Evolutionary conservation across 2,888 invertebrate genomes (phyloP), one percentile per base, ranked within the genome.

Genomic region (Sipha maydis): DNA sequence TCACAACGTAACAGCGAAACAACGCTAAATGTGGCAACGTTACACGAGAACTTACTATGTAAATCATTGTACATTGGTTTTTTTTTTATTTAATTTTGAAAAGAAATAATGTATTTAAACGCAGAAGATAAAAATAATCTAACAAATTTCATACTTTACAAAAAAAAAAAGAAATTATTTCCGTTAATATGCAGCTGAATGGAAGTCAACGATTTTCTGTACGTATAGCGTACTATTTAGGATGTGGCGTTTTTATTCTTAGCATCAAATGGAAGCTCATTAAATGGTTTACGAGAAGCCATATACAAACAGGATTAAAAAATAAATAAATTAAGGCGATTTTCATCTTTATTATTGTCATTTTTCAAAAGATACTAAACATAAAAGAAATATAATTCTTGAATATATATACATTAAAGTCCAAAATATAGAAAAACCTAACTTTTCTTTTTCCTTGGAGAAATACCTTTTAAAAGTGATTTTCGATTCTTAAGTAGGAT

Each of bases 311-410:
- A 69, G 41, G 69, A 82, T 80, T 80, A 82, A 82, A 69, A 34
- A 69, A 69, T 19, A 69, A 34, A 69, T 48, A n/a, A 56, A 25
- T 5, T 80, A 80, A 82, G 69, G 69, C 21, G 41, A 48, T 82
- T 82, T 82, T 34, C 54, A 54, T 83, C 54, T 71, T 54, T 11
- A 25, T 71, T 83, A 73, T 73, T 73, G 71, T 83, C 54, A 71
- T 34, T 21, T 31, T 14, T 73, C 31, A 14, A 83, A 73, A 56
- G 83, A 19, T 2, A 54, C 2, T 11, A 71, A 48, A 83, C 48
- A 83, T 54, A 73, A 83, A 83, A 83, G 83, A 83, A 73, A 73
- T 54, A 54, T 83, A 48, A 83, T 83, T 31, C 73, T 73, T 73
- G 14, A 11, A 34, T 25, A 54, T 8, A 54, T 34, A 34, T 34